Percentiles rank a stretch among this genome's conserved stretches.
phyloP scores from a whole-genome alignment of 2,888 invertebrate species.

The Parnassius glacialis region DNA sequence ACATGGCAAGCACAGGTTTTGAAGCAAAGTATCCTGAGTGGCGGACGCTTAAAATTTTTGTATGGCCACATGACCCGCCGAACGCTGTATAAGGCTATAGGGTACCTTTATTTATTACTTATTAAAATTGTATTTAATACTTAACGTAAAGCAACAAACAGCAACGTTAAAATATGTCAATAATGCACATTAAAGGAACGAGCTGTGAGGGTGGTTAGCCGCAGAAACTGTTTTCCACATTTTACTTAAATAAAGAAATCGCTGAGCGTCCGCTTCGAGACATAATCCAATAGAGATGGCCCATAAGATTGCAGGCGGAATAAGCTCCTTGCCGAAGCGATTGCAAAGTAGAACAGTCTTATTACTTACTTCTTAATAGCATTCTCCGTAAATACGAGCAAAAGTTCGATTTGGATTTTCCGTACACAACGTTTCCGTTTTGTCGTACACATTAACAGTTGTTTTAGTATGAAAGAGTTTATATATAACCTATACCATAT shows the following conservation, averaged over 20 bases:
- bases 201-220: background rate
- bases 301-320: conserved; percentile 15
- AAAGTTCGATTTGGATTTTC: conserved; percentile 20
- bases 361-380: conserved; percentile 21
- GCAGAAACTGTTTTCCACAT: background rate
- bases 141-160: no score
- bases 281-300: conserved; percentile 24
- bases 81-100: no score
- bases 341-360: conserved; percentile 17
- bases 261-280: conserved; percentile 13
- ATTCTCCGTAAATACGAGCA: conserved; percentile 4
- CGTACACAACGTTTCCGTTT: no score
- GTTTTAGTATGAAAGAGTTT: no score
- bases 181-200: background rate
- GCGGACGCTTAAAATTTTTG: no score
- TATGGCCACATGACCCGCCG: no score
- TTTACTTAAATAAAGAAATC: conserved; percentile 20
- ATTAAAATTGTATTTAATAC: no score
- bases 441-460: no score
- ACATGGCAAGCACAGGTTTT: no score
- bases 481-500: no score
- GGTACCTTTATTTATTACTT: no score
- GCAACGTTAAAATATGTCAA: background rate
- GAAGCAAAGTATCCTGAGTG: no score
- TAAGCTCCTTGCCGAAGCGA: conserved; percentile 18